phyloP scores from a whole-genome alignment of 2,113 vertebrate genomes.

The Candoia aspera region DNA sequence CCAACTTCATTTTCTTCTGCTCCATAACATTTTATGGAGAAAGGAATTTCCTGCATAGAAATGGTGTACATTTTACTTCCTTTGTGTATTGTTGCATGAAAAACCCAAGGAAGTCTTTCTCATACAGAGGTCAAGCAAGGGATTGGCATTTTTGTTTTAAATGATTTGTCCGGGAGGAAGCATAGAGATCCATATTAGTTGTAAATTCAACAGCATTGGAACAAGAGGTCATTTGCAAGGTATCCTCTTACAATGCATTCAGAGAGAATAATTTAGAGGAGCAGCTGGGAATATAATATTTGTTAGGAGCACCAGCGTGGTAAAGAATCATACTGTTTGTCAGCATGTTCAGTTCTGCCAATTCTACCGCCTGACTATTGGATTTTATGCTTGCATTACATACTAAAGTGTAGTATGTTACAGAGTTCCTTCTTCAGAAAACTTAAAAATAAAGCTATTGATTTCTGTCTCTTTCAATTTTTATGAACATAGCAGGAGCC shows the following conservation, averaged over 20 bases:
- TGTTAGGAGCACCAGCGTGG: neutral
- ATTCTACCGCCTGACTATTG: neutral
- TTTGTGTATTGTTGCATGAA: conserved; percentile 57
- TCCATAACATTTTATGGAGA: conserved; percentile 65
- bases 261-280: conserved; percentile 24
- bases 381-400: neutral
- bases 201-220: conserved; percentile 43
- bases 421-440: neutral
- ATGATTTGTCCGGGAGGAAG: conserved; percentile 69
- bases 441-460: neutral
- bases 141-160: conserved; percentile 63
- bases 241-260: conserved; percentile 40
- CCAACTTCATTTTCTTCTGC: conserved; percentile 41
- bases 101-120: conserved; percentile 40
- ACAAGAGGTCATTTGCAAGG: conserved; percentile 58
- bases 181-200: conserved; percentile 49
- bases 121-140: conserved; percentile 46
- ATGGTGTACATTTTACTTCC: conserved; percentile 53
- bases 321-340: neutral
- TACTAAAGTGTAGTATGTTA: neutral
- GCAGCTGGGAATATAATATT: accelerated
- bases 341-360: neutral
- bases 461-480: neutral
- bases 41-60: conserved; percentile 75
- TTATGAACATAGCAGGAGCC: neutral